These are phyloP conservation scores for Brachionus calyciflorus DNA, from an alignment of 1,140 invertebrate genomes.

Conservation along the genomic window DNA sequence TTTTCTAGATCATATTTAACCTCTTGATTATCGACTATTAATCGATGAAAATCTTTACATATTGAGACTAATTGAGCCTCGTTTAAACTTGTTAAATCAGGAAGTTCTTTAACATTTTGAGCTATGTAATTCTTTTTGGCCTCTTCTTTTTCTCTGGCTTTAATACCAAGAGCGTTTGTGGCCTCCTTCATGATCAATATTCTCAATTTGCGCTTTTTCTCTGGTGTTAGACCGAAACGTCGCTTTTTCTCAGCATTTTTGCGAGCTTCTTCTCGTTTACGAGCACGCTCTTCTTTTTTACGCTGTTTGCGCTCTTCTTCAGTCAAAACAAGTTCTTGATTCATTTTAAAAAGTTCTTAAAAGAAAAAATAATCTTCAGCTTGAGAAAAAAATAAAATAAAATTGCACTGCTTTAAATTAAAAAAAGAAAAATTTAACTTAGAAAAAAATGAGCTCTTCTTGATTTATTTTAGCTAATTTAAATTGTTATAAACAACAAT, in stretches of 20 bases:
- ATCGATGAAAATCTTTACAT: slow-evolving; percentile 46
- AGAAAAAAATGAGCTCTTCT: too few relatives aligned
- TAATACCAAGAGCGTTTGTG: slow-evolving; percentile 97
- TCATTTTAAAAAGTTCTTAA: not conserved
- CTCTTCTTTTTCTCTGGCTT: slow-evolving; percentile 95
- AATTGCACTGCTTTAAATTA: too few relatives aligned
- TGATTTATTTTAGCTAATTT: too few relatives aligned
- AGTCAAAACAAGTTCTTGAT: not conserved
- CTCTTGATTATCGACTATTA: slow-evolving; percentile 46
- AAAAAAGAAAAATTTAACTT: too few relatives aligned
- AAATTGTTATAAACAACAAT: too few relatives aligned
- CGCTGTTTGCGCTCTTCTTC: slow-evolving; percentile 42
- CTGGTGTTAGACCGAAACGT: slow-evolving; percentile 44
- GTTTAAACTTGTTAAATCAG: slow-evolving; percentile 32
- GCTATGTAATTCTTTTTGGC: slow-evolving; percentile 95
- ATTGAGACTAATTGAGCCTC: slow-evolving; percentile 41
- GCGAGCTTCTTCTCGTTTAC: slow-evolving; percentile 38
- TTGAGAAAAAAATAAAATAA: too few relatives aligned
- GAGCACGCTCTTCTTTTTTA: slow-evolving; percentile 47
- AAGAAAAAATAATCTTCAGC: too few relatives aligned
- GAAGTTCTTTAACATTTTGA: slow-evolving; percentile 66
- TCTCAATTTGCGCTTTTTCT: slow-evolving; percentile 53
- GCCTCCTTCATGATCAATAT: slow-evolving; percentile 98
- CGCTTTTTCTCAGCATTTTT: slow-evolving; percentile 47
- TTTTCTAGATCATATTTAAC: slow-evolving; percentile 98